Base-by-base conservation (phyloP, 2,888 invertebrate species). In the Pollenia labialis region DNA sequence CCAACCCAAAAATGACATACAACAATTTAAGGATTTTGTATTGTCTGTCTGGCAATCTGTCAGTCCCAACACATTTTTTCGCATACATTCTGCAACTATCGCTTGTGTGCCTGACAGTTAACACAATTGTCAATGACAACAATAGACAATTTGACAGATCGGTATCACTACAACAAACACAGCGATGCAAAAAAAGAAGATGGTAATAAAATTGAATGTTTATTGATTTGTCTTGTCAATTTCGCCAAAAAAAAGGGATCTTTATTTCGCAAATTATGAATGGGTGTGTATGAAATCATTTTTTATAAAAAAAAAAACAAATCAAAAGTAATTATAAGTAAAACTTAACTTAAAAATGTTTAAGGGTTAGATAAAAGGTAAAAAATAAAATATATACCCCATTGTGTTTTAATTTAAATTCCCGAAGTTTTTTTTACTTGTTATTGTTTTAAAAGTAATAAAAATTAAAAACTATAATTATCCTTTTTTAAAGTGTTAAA, bases 211-310 rank as follows among this genome's bases (percentile, higher is more conserved):
- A 92, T 92, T 90, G 89, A 89, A 91, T 90, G 91, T 92, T 92
- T 92, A 92, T 92, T 92, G 92, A 92, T 92, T 92, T 92, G 92
- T 92, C 92, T 89, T 92, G 92, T 92, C 92, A 92, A 89, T 16
- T 75, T 60, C 52, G 11, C 42, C 46, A 18, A 58, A 23, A 40
- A 42, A 79, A 40, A 58, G 4, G 66, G 18, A 60, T 18, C 69
- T 44, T 40, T 44, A 69, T 60, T 84, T 86, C 76, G 81, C 87
- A 85, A 84, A 88, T 87, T 88, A 87, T 88, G 80, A 89, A 88
- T 89, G 89, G 89, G 89, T 85, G 89, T 87, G 80, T 84, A 72
- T 69, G 72, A 72, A 81, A 76, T 42, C 50, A 81, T 82, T 82
- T 85, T 81, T 75, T 46, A 14, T 14, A 23, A 44, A 62, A 42